These are phyloP conservation scores for Maconellicoccus hirsutus DNA, from an alignment of 1,140 invertebrate genomes.

Conservation along the genomic window DNA sequence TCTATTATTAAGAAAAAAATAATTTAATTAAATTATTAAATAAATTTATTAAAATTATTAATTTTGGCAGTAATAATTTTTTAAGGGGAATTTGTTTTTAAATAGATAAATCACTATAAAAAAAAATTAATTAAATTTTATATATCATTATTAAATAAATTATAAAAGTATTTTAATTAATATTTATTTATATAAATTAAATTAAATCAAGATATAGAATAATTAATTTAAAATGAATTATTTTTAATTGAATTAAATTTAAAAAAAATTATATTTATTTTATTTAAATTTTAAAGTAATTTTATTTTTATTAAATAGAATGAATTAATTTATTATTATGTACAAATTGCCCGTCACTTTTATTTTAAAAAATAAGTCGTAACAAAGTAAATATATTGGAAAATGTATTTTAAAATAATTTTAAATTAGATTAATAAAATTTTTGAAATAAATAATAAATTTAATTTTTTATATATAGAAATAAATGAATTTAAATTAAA, in stretches of 20 bases:
- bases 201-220: constrained; percentile 42
- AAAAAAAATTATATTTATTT: constrained; percentile 33
- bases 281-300: constrained; percentile 46
- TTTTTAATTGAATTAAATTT: constrained; percentile 37
- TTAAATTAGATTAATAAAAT: constrained; percentile 44
- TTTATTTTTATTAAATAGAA: constrained; percentile 34
- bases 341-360: constrained; percentile 57
- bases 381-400: constrained; percentile 59
- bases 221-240: constrained; percentile 41
- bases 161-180: constrained; percentile 34
- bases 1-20: constrained; percentile 47
- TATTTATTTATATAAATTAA: constrained; percentile 40
- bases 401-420: constrained; percentile 46
- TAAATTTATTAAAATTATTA: constrained; percentile 42
- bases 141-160: constrained; percentile 44
- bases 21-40: constrained; percentile 39
- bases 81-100: constrained; percentile 45
- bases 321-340: constrained; percentile 39
- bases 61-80: constrained; percentile 44
- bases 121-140: constrained; percentile 40
- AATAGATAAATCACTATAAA: constrained; percentile 45
- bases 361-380: constrained; percentile 39
- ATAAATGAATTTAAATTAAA: constrained; percentile 37
- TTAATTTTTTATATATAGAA: constrained; percentile 28
- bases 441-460: constrained; percentile 35